Percentiles rank a stretch among this genome's conserved stretches.
Evolutionary conservation across 2,888 invertebrate genomes (phyloP).

Genomic region (Saturnia japonica): DNA sequence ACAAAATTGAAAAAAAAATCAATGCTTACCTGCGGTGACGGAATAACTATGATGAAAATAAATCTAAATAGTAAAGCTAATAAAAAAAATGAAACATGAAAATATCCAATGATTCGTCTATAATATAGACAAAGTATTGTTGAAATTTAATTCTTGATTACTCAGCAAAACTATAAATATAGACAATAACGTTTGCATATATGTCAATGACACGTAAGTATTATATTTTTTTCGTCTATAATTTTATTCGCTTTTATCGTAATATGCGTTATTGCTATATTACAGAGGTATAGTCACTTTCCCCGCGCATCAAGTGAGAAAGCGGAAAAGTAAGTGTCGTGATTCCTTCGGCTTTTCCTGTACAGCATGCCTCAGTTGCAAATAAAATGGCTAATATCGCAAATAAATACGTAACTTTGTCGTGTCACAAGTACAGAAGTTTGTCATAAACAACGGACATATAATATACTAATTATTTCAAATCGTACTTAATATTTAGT

Average conservation of each 20-base stretch:
- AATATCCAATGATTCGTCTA: background rate
- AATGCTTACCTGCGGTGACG: too few relatives aligned
- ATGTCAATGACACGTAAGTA: background rate
- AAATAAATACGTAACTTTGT: background rate
- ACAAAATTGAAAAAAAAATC: background rate
- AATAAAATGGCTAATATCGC: constrained; percentile 1
- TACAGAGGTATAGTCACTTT: constrained; percentile 39
- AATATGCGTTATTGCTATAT: background rate
- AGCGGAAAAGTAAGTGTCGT: constrained; percentile 68
- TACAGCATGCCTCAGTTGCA: constrained; percentile 11
- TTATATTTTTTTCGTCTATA: too few relatives aligned
- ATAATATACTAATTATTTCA: background rate
- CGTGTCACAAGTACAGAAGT: background rate
- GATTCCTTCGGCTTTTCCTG: constrained; percentile 44
- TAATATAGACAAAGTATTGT: too few relatives aligned
- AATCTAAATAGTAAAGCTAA: too few relatives aligned
- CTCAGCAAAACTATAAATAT: background rate
- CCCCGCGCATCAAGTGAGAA: constrained; percentile 53
- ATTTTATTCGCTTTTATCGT: background rate
- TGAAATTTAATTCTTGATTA: background rate
- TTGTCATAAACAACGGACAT: background rate
- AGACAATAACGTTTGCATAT: background rate
- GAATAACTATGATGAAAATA: too few relatives aligned
- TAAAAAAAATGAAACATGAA: background rate
- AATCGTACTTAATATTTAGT: background rate